Percentiles rank a stretch among this genome's conserved stretches.
Evolutionary conservation across 2,888 invertebrate genomes (phyloP).

Genomic region (Drosophila fungiperda): DNA sequence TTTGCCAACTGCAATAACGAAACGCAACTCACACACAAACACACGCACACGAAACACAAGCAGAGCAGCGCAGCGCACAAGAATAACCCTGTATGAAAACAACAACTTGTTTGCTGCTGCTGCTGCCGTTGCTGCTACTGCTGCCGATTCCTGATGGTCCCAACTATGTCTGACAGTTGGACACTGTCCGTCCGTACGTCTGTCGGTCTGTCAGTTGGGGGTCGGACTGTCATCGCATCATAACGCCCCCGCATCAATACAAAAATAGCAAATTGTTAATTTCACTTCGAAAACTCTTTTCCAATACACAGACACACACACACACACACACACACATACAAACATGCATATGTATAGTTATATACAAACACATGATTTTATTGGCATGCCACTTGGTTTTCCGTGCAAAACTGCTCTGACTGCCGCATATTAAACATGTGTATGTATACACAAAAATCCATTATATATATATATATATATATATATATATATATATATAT

Average conservation of each 20-base stretch:
- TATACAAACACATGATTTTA: constrained; percentile 66
- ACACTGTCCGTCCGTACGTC: constrained; percentile 47
- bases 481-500: constrained; percentile 11
- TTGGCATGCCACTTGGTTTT: constrained; percentile 76
- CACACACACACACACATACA: not conserved
- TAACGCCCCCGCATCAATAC: constrained; percentile 67
- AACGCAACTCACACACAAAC: constrained; percentile 12
- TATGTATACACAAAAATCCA: constrained; percentile 3
- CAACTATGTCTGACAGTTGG: constrained; percentile 56
- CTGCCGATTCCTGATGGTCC: constrained; percentile 49
- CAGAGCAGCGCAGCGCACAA: constrained; percentile 15
- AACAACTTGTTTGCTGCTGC: constrained; percentile 53
- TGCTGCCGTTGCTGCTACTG: constrained; percentile 9
- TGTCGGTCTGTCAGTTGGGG: constrained; percentile 50
- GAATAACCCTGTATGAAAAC: constrained; percentile 35
- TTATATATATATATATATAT: constrained; percentile 3
- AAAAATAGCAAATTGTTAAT: constrained; percentile 79
- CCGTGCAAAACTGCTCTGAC: constrained; percentile 66
- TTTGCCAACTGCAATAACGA: constrained; percentile 55
- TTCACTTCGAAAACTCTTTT: constrained; percentile 77
- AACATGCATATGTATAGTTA: not conserved
- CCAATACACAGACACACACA: constrained; percentile 61
- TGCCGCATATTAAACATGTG: constrained; percentile 33
- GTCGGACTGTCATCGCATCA: constrained; percentile 60
- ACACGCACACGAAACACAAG: constrained; percentile 5